Evolutionary conservation across 2,888 invertebrate genomes (phyloP).

Genomic region (Drosophila tripunctata): DNA sequence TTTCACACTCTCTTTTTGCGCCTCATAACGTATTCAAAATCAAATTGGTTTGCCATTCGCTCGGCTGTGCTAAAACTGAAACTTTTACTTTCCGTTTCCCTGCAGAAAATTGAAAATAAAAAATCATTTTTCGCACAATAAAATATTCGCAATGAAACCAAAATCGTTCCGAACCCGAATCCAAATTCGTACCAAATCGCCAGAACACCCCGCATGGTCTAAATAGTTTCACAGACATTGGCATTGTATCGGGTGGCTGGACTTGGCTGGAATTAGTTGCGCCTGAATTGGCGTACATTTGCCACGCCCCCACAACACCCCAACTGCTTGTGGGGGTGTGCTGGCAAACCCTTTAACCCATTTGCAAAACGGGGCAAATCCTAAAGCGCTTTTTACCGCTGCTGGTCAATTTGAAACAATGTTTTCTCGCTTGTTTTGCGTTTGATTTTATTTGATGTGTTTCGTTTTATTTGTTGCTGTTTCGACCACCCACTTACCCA

Average conservation of each 20-base stretch:
- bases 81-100: constrained; percentile 70
- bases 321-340: neutral
- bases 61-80: constrained; percentile 44
- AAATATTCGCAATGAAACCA: constrained; percentile 65
- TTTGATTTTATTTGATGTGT: constrained; percentile 76
- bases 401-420: constrained; percentile 75
- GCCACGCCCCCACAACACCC: constrained; percentile 42
- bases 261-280: constrained; percentile 76
- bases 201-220: constrained; percentile 7
- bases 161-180: constrained; percentile 9
- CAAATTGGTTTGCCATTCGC: constrained; percentile 70
- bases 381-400: constrained; percentile 53
- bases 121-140: constrained; percentile 82
- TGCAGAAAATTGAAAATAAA: constrained; percentile 72
- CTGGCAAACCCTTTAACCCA: constrained; percentile 5
- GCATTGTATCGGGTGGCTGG: constrained; percentile 15
- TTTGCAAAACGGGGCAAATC: constrained; percentile 24
- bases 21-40: constrained; percentile 81
- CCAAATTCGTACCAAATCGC: constrained; percentile 22
- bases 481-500: constrained; percentile 6
- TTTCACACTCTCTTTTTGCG: constrained; percentile 75
- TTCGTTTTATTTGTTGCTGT: constrained; percentile 49
- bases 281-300: constrained; percentile 79
- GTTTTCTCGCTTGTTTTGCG: constrained; percentile 77
- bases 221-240: constrained; percentile 53